Evolutionary conservation across 2,888 invertebrate species (phyloP).

Genomic region (Noctua pronuba): DNA sequence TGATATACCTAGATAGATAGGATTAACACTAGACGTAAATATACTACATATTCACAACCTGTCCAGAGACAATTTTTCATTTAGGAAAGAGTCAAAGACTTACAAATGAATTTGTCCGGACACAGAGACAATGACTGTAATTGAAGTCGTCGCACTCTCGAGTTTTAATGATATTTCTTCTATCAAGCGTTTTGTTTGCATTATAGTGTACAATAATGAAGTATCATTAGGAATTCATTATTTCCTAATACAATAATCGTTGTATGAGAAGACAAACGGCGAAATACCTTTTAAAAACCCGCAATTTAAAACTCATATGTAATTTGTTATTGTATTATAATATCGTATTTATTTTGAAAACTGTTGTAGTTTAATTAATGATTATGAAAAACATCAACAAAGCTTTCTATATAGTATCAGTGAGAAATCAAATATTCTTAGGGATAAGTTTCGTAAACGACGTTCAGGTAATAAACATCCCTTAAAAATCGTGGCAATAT

Average conservation of each 20-base stretch:
- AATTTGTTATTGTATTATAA: neutral
- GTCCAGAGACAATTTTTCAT: conserved; percentile 6
- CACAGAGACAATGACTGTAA: conserved; percentile 9
- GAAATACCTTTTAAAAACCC: neutral
- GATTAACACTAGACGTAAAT: neutral
- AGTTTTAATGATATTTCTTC: conserved; percentile 22
- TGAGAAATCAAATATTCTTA: neutral
- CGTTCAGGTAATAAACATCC: neutral
- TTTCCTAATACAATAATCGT: neutral
- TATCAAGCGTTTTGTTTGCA: neutral
- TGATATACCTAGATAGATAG: neutral
- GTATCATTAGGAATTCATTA: neutral
- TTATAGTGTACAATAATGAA: neutral
- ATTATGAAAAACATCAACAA: neutral
- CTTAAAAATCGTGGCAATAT: neutral
- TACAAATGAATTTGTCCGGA: conserved; percentile 41
- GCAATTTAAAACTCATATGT: neutral
- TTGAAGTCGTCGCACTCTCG: conserved; percentile 21
- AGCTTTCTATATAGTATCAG: neutral
- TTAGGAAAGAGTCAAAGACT: conserved; percentile 12
- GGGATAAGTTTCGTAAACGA: neutral
- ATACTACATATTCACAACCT: neutral
- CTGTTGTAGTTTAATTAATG: neutral
- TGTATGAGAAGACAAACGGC: neutral
- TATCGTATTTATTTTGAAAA: neutral